Base-by-base conservation (phyloP, 2,888 invertebrate species). In the Merodon equestris region DNA sequence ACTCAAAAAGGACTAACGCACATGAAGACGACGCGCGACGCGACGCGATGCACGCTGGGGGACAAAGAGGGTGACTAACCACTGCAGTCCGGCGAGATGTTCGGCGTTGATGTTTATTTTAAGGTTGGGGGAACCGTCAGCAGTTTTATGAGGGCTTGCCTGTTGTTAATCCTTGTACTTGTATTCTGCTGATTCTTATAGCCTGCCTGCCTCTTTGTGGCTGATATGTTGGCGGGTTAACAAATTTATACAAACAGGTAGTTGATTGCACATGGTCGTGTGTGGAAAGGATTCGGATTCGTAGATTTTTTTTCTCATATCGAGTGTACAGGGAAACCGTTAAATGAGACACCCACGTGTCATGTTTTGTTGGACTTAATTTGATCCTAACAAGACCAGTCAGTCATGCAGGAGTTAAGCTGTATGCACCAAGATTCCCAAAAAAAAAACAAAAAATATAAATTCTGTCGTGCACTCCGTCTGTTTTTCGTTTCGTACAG, bases 1-100 rank as follows among this genome's bases (percentile, higher is more conserved):
- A 71, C 70, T 81, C 73, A n/a, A 10, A 73, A 82, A 81, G 82
- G 79, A 79, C 58, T 68, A 51, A 42, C 51, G 56, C 48, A 67
- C 45, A 47, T 4, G 44, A n/a, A n/a, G 10, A 34, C 19, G 3
- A 10, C 27, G 15, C 1, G 18, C 1, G 13, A 9, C n/a, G n/a
- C n/a, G n/a, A n/a, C n/a, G n/a, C n/a, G n/a, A n/a, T n/a, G n/a
- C n/a, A n/a, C n/a, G n/a, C n/a, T n/a, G 27, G 44, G 17, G 19
- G 13, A 4, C n/a, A 9, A 9, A 1, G 44, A 42, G 14, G 17
- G n/a, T n/a, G n/a, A n/a, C n/a, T n/a, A n/a, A n/a, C n/a, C n/a
- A 27, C 53, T 36, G 53, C 42, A 19, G 53, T 50, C 56, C 19
- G 15, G 19, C 7, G 51, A 56, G 61, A 63, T 56, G 17, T 54